Evolutionary conservation across 2,113 vertebrate species (phyloP).

Genomic region (Coturnix japonica): DNA sequence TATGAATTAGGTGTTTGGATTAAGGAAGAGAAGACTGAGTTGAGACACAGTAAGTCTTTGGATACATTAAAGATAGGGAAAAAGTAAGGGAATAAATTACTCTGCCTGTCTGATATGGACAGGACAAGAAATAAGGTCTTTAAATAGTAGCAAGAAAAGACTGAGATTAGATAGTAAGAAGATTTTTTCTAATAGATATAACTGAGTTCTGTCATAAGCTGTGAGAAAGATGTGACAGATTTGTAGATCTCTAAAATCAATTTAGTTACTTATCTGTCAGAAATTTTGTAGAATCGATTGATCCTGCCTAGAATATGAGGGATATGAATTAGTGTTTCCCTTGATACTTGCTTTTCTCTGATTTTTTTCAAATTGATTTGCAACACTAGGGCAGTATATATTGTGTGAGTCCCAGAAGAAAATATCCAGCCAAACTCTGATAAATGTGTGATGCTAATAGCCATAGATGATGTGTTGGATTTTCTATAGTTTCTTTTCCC

Average conservation of each 20-base stretch:
- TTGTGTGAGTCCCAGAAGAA: not conserved
- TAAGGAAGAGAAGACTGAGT: not conserved
- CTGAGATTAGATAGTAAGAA: fast-evolving
- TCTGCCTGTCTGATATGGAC: not conserved
- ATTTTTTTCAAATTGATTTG: not conserved
- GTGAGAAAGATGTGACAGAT: not conserved
- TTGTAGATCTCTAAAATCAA: not conserved
- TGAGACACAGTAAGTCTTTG: not conserved
- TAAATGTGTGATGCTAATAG: constrained; percentile 30
- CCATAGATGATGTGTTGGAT: not conserved
- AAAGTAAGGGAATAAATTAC: not conserved
- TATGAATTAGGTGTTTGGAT: not conserved
- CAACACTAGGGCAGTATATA: not conserved
- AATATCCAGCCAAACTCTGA: constrained; percentile 12
- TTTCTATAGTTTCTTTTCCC: constrained; percentile 4
- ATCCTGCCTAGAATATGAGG: not conserved
- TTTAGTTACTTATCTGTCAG: not conserved
- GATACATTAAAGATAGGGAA: not conserved
- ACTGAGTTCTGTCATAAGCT: not conserved
- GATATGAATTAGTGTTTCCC: not conserved
- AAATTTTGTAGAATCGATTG: not conserved
- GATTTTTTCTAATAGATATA: not conserved
- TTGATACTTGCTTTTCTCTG: not conserved
- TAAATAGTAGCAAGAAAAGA: not conserved
- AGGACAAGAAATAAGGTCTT: not conserved